Base-by-base conservation (phyloP, 2,888 invertebrate species). In the Aphodius granarius region DNA sequence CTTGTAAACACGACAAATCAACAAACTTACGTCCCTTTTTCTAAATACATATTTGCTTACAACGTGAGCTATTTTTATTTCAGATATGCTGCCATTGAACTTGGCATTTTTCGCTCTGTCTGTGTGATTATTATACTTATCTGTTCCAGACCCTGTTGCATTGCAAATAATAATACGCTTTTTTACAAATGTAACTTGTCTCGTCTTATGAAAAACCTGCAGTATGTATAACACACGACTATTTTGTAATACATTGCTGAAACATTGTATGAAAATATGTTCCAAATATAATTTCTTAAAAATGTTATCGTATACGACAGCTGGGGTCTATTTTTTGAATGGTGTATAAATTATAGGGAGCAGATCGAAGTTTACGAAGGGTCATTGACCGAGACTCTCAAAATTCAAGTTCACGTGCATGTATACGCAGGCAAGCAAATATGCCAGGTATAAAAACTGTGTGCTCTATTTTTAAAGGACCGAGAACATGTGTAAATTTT, bases 21-120 rank as follows among this genome's bases (percentile, higher is more conserved):
- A n/a, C n/a, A n/a, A n/a, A n/a, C n/a, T n/a, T n/a, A n/a, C n/a
- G n/a, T 66, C 73, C 73, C 62, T 73, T 76, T 73, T 73, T 70
- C 73, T 23, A 63, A 22, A 70, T 76, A 73, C 71, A 76, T 76
- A 76, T 76, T 73, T 73, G 73, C 73, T 73, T 73, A 73, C 73
- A 73, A 76, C 66, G 71, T 66, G 64, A 63, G 70, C 66, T 76
- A 76, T 76, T 76, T 76, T 76, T 76, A 76, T 66, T 21, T 74
- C 71, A 73, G 76, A 76, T 76, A 73, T 71, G 73, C 76, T 76
- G 76, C 76, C 76, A 76, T 76, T 76, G 76, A 76, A 76, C 76
- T 76, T 76, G 76, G 64, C 63, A 72, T 68, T 73, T 75, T 75
- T 72, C 70, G 66, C 75, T n/a, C n/a, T n/a, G n/a, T n/a, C n/a